phyloP scores from a whole-genome alignment of 2,888 invertebrate species.

The Camptogramma bilineatum region DNA sequence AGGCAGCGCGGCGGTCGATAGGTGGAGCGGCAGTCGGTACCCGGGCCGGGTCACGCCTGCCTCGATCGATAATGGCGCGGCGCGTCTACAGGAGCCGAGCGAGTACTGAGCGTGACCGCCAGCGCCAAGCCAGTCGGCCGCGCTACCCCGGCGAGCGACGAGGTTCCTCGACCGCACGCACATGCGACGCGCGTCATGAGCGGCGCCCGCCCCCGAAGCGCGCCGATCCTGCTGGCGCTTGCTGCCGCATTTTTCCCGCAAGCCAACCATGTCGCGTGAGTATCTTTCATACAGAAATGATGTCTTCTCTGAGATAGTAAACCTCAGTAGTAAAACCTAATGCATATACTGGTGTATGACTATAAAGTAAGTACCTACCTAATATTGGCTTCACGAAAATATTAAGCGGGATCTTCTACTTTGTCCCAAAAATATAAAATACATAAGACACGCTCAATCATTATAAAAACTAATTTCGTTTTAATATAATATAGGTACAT shows the following conservation, averaged over 20 bases:
- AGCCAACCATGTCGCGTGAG: constrained; percentile 87
- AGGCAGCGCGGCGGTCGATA: constrained; percentile 75
- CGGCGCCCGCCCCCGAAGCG: constrained; percentile 86
- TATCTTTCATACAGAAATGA: constrained; percentile 49
- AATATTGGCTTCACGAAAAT: neutral
- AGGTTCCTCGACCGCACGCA: constrained; percentile 47
- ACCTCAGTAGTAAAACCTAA: constrained; percentile 46
- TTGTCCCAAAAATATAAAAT: neutral
- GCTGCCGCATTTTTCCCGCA: constrained; percentile 85
- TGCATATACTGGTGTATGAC: constrained; percentile 50
- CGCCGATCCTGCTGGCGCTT: constrained; percentile 86
- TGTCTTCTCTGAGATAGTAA: constrained; percentile 51
- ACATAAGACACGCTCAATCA: neutral
- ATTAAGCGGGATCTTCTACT: neutral
- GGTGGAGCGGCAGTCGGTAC: constrained; percentile 75
- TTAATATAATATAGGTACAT: no score
- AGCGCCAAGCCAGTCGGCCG: constrained; percentile 68
- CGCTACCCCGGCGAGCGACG: constrained; percentile 61
- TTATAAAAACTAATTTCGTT: no score
- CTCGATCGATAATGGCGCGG: constrained; percentile 70
- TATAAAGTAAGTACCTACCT: neutral
- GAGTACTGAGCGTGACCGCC: constrained; percentile 50
- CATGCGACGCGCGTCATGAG: constrained; percentile 80
- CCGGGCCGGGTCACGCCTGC: constrained; percentile 75
- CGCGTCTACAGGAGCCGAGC: constrained; percentile 76